phyloP scores from a whole-genome alignment of 2,888 invertebrate genomes.

The Microplitis manilae region DNA sequence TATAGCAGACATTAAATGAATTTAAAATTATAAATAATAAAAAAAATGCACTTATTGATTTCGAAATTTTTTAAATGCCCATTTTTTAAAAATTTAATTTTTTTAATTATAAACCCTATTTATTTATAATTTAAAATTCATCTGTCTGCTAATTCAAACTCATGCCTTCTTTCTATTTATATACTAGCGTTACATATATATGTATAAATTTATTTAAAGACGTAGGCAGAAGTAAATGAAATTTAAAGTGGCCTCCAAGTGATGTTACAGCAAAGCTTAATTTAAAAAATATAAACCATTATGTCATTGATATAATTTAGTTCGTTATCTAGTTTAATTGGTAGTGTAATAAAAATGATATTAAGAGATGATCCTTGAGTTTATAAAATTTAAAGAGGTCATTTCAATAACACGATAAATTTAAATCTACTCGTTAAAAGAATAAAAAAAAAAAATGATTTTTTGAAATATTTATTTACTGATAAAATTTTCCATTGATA shows the following conservation, averaged over 20 bases:
- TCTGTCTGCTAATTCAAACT: too few relatives aligned
- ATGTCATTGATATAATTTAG: background rate
- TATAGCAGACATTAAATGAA: too few relatives aligned
- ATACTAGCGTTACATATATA: too few relatives aligned
- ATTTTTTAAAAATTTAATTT: too few relatives aligned
- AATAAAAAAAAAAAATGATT: background rate
- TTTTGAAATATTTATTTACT: too few relatives aligned
- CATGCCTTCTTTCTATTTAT: too few relatives aligned
- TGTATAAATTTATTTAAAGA: background rate
- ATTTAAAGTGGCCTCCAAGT: background rate
- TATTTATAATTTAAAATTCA: too few relatives aligned
- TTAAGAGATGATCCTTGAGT: background rate
- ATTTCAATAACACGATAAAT: background rate
- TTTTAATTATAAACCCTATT: too few relatives aligned
- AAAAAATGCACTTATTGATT: too few relatives aligned
- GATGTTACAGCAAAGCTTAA: background rate
- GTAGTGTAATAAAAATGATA: background rate
- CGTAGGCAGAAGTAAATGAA: background rate
- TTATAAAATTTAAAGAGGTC: background rate
- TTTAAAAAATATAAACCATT: background rate
- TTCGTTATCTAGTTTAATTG: background rate
- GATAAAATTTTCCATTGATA: background rate
- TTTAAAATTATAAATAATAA: too few relatives aligned
- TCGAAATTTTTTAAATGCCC: too few relatives aligned
- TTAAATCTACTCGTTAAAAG: background rate